Base-by-base conservation (phyloP, 1,140 invertebrate species). In the Gerris buenoi region DNA sequence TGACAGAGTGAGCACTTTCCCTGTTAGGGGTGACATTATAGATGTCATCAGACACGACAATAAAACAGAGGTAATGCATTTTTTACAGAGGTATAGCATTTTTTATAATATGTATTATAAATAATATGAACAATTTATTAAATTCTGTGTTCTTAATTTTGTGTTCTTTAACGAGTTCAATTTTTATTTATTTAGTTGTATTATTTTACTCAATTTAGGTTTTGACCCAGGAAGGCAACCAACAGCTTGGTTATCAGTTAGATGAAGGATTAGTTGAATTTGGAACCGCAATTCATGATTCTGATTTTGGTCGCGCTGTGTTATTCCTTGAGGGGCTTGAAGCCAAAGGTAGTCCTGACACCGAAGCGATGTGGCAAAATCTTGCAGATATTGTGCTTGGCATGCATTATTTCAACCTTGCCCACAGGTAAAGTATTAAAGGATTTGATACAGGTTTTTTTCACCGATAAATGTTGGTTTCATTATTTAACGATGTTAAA, bases 361-460 rank as follows among this genome's bases (percentile, higher is more conserved):
- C 93, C 0, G 89, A 94, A 72, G 86, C 89, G 0, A 94, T 99
- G 88, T 99, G 97, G 97, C 87, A 90, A 67, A 93, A 93, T 68
- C 80, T 99, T 2, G 92, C 91, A 0, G 85, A 87, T 67, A 86
- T 95, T 60, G 81, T 86, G 77, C 85, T 76, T 79, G 93, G 88
- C 74, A 77, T 77, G 65, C 78, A 79, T 64, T 81, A 85, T 70
- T 75, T 91, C 18, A 74, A 81, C 56, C 83, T 95, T 29, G 90
- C 93, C 33, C 88, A 93, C 59, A 84, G 94, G 68, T 68, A 2
- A n/a, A n/a, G n/a, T n/a, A n/a, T n/a, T n/a, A n/a, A n/a, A n/a
- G n/a, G n/a, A n/a, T n/a, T n/a, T n/a, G n/a, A n/a, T n/a, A n/a
- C n/a, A n/a, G n/a, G n/a, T n/a, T 14, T 5, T 25, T 15, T 25